phyloP scores from a whole-genome alignment of 2,113 vertebrate genomes.

The Arvicanthis niloticus region DNA sequence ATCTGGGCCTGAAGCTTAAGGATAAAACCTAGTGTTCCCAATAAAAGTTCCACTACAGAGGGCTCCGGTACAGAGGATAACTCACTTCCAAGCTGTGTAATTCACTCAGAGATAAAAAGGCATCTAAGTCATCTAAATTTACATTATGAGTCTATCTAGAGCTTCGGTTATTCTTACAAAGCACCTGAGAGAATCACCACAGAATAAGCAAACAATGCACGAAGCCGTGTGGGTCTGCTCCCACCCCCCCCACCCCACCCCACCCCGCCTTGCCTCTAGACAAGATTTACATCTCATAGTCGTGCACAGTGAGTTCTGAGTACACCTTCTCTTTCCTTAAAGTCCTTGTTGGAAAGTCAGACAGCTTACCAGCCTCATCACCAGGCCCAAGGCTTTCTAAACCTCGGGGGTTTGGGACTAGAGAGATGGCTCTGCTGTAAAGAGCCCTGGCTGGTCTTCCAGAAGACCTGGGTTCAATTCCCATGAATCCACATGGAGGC shows the following conservation, averaged over 20 bases:
- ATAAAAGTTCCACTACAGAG: background rate
- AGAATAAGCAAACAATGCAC: background rate
- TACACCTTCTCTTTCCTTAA: background rate
- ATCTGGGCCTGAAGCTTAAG: background rate
- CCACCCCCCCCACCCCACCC: too few relatives aligned
- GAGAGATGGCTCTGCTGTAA: background rate
- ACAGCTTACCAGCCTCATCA: background rate
- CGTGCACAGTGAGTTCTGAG: background rate
- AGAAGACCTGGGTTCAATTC: background rate
- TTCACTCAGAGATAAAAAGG: conserved; percentile 43
- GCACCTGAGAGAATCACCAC: background rate
- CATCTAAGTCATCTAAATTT: background rate
- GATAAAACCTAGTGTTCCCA: background rate
- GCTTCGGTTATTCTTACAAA: background rate
- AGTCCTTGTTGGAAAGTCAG: conserved; percentile 36
- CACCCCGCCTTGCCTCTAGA: background rate
- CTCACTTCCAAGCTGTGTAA: background rate
- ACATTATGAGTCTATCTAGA: background rate
- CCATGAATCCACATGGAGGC: background rate
- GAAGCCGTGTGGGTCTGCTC: background rate
- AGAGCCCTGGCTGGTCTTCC: background rate
- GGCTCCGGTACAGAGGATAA: background rate
- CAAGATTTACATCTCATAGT: background rate
- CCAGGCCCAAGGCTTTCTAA: conserved; percentile 32
- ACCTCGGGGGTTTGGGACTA: background rate